Evolutionary conservation across 2,113 vertebrate species (phyloP), one percentile per base, ranked within the genome.

Genomic region (Rhinoptilus africanus): DNA sequence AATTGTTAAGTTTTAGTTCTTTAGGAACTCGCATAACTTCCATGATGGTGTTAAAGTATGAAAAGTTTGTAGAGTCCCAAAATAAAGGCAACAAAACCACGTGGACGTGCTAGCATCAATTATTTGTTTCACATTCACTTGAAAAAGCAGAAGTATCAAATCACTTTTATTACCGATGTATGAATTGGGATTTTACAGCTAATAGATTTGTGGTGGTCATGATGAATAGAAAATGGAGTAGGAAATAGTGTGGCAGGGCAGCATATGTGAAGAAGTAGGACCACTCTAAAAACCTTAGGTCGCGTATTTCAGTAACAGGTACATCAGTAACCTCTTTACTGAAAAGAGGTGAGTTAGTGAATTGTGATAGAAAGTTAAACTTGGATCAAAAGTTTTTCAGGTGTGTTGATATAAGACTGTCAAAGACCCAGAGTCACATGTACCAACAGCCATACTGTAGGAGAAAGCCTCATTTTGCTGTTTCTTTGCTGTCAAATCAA

Each of bases 91-190:
- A 5, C 8, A 51, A 68, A 93, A 6, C 24, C 16, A 20, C 17
- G 1, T 14, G 16, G 10, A 3, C 0, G 0, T n/a, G 16, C 23
- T 35, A 4, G 23, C 47, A 18, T 75, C 27, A 35, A 1, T 72
- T 56, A 7, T 3, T 3, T 23, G 14, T 19, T 75, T 48, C 16
- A 1, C 50, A 43, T 20, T n/a, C 17, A 9, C 20, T 35, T 45
- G 54, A 6, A 50, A 69, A 73, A 35, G 23, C 1, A 16, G n/a
- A 51, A 43, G 8, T 37, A 57, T 47, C 32, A 4, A n/a, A 35
- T 75, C 8, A 5, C 16, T 47, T 79, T 15, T 73, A 18, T 32
- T 72, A 12, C 24, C 16, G 3, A 60, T 63, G 10, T 47, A 34
- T 35, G 50, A 50, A 50, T 39, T 13, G 71, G 28, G 34, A n/a